Evolutionary conservation across 2,113 vertebrate genomes (phyloP), one percentile per base, ranked within the genome.

Genomic region (Cochlearius cochlearius): DNA sequence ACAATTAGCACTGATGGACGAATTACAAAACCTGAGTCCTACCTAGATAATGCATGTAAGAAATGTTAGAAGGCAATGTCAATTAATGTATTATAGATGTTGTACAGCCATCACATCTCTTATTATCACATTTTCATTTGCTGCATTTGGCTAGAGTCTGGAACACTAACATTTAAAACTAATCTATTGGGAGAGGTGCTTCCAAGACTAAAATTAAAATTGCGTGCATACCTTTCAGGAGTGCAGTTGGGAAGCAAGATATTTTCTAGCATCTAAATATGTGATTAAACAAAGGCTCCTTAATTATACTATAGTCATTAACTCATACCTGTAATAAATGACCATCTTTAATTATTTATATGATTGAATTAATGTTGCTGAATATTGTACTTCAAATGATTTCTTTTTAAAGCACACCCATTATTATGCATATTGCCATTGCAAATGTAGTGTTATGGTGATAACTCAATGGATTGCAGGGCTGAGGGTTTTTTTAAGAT

Each of bases 51-150:
- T 74, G 16, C 52, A 90, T 85, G 69, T 45, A 95, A 69, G 69
- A 96, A 86, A 90, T 79, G 49, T 71, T 94, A 64, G 36, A 86
- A 69, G 38, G 63, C 47, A 52, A 82, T 77, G 92, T 53, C 53
- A 90, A 92, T 96, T 92, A 95, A 88, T 90, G 72, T 52, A 95
- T 96, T 97, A 96, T 41, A 76, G 49, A 96, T 94, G 69, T 53
- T 91, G 76, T 96, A 91, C 91, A 90, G 38, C 53, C 22, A 5
- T 84, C 63, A 91, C 49, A 92, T n/a, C n/a, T 94, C 86, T 69
- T 73, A 50, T 66, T 92, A 95, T 64, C 89, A 78, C 47, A 68
- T 93, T 94, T 94, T 91, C 68, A 63, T 96, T 91, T 96, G 67
- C 92, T 83, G 73, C 56, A 38, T 69, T 89, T 82, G 94, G 26